These are phyloP conservation scores for Bembecia ichneumoniformis DNA, from an alignment of 2,888 invertebrate species.

Conservation along the genomic window DNA sequence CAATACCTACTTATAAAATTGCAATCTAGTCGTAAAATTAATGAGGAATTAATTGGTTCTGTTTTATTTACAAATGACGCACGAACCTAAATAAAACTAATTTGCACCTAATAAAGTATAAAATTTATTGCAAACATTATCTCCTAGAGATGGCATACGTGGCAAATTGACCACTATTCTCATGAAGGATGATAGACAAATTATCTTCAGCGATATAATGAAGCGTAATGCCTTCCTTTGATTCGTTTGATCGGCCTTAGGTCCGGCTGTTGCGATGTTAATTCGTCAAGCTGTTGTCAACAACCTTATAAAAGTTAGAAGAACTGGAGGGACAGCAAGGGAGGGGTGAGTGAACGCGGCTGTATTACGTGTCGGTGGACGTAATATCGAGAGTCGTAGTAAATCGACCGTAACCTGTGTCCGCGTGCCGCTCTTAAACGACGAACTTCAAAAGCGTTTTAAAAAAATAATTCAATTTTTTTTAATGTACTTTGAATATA, in stretches of 20 bases:
- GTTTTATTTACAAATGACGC: no score
- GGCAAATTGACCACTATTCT: no score
- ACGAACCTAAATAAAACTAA: no score
- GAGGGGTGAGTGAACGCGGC: constrained; percentile 39
- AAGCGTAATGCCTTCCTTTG: constrained; percentile 33
- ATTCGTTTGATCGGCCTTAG: constrained; percentile 24
- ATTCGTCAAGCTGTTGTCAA: constrained; percentile 46
- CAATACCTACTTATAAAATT: background rate
- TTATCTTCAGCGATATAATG: constrained; percentile 12
- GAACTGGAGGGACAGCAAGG: constrained; percentile 15
- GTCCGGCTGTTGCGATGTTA: constrained; percentile 32
- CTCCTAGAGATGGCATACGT: no score
- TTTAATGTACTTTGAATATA: no score
- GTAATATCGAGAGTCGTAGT: constrained; percentile 53
- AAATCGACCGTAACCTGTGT: constrained; percentile 50
- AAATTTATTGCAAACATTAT: no score
- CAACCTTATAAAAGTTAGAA: constrained; percentile 27
- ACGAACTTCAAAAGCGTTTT: constrained; percentile 21
- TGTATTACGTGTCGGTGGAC: constrained; percentile 47
- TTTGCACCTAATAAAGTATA: no score
- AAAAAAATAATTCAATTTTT: background rate
- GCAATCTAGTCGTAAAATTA: background rate
- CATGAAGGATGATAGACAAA: no score
- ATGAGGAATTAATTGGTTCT: background rate
- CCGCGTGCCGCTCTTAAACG: constrained; percentile 26